Conservation (phyloP, 1,140 invertebrate species). For the Saccostrea cuccullata region DNA sequence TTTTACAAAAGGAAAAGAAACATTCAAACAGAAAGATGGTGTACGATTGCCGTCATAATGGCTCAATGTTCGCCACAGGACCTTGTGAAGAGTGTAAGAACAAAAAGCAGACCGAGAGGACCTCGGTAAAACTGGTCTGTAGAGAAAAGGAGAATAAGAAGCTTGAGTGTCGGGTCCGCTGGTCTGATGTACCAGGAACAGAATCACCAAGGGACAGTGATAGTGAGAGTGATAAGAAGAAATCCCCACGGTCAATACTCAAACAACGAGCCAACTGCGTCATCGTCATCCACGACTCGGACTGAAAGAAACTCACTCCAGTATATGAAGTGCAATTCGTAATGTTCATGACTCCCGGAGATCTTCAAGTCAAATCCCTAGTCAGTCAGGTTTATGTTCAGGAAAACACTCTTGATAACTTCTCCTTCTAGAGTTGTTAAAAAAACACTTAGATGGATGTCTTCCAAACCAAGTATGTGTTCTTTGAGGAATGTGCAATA, state of each 20-base stretch:
- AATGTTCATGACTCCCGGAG: neutral
- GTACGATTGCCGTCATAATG: conserved; percentile 21
- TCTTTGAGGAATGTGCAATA: conserved; percentile 14
- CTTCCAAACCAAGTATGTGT: neutral
- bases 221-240: conserved; percentile 17
- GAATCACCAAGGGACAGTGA: neutral
- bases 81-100: conserved; percentile 28
- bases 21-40: neutral
- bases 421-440: too few relatives aligned
- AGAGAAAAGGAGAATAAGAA: conserved; percentile 21
- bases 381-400: neutral
- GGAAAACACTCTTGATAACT: too few relatives aligned
- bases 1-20: neutral
- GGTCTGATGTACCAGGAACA: neutral
- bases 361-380: neutral
- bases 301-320: neutral
- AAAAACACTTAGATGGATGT: neutral
- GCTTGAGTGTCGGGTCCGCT: neutral
- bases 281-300: conserved; percentile 27
- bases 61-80: conserved; percentile 27
- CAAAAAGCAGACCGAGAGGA: neutral
- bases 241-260: conserved; percentile 17
- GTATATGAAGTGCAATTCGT: neutral
- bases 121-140: neutral
- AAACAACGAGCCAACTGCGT: conserved; percentile 32